Evolutionary conservation across 2,888 invertebrate genomes (phyloP), one percentile per base, ranked within the genome.

Genomic region (Agonopterix heracliana): DNA sequence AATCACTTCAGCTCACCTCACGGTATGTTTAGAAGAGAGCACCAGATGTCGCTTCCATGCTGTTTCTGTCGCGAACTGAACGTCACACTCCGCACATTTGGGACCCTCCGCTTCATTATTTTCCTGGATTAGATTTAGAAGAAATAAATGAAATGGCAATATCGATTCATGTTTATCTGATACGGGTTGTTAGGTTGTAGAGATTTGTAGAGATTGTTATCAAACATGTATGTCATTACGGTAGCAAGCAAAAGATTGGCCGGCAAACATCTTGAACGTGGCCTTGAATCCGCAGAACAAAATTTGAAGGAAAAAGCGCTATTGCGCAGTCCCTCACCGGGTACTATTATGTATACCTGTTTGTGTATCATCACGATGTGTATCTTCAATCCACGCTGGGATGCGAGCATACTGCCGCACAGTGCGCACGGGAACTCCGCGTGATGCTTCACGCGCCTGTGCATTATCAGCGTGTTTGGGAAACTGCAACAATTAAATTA

Each of bases 381-480:
- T 13, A 60, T 47, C 43, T 54, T 55, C 8, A 69, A 51, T 7
- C 71, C 71, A 1, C 61, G 48, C 1, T 60, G 52, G 0, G 64
- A 61, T 0, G 58, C 62, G 9, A 71, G 70, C 0, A 57, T 61
- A 17, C 60, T 56, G 0, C 71, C 71, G 34, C 71, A 71, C 1
- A 62, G 47, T 8, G 60, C 66, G 41, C 71, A 71, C 9, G 69
- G 68, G 26, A 59, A 63, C 46, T 66, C 66, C 0, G 61, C 59
- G 34, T 57, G 36, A 26, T 71, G 71, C 38, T 69, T 70, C 36
- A 57, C 45, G 0, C 66, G 61, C 47, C 52, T 62, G 48, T 71
- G 71, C 69, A 67, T 68, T 2, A 63, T 42, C 4, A 71, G 49
- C 38, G 63, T 69, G 51, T 71, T 67, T 2, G 64, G 66, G 66